Percentiles rank a stretch among this genome's conserved stretches.
These are phyloP conservation scores for Equus quagga DNA, from an alignment of 2,113 vertebrate species.

Conservation along the genomic window DNA sequence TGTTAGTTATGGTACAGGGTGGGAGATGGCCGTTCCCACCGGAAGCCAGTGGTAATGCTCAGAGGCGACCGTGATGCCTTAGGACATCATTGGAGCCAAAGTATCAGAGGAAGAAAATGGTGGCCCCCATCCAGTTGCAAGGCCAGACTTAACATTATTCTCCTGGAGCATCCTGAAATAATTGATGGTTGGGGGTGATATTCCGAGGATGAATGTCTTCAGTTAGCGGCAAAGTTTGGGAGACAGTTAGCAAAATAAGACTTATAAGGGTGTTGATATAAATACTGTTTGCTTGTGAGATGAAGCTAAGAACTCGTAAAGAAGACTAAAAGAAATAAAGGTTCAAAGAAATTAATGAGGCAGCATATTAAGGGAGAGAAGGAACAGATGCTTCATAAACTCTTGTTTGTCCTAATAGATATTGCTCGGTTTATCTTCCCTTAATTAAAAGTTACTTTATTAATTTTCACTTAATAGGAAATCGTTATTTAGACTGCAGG, in stretches of 20 bases:
- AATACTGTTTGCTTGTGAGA: not conserved
- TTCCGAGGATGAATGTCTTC: not conserved
- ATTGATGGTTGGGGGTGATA: not conserved
- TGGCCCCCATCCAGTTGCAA: not conserved
- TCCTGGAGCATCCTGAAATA: not conserved
- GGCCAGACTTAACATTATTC: not conserved
- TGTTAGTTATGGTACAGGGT: too few relatives aligned
- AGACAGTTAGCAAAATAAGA: not conserved
- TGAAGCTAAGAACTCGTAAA: not conserved
- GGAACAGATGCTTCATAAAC: not conserved
- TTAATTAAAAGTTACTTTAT: conserved; percentile 5
- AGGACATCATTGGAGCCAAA: not conserved
- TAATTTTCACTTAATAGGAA: conserved; percentile 34
- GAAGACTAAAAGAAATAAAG: not conserved
- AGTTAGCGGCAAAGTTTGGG: not conserved
- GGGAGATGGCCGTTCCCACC: not conserved
- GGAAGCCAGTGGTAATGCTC: not conserved
- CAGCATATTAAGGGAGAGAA: not conserved
- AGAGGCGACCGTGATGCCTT: not conserved
- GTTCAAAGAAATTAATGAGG: not conserved
- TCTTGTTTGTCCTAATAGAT: not conserved
- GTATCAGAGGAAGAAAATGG: not conserved
- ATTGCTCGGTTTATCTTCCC: not conserved
- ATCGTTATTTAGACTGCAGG: not conserved
- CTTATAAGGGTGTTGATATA: not conserved